A percentile compares a stretch with the other conserved stretches of the same genome.
Conservation (phyloP, 1,140 invertebrate species). For the Charaxes varanes region DNA sequence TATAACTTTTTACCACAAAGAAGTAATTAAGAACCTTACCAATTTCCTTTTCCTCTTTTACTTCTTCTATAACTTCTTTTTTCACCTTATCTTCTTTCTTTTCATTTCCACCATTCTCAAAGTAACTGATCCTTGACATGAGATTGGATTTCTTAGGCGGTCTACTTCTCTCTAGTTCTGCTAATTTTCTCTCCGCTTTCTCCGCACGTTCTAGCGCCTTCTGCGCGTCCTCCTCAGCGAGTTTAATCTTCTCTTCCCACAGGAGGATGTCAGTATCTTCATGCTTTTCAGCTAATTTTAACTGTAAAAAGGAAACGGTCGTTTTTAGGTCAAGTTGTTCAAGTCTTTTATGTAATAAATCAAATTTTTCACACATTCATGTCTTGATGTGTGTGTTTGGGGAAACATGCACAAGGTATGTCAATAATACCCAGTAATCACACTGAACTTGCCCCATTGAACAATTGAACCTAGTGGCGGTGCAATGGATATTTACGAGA, state of each 20-base stretch:
- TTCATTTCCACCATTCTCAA: constrained; percentile 46
- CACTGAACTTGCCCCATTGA: too few species aligned
- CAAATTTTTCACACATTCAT: too few species aligned
- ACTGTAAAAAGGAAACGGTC: constrained; percentile 58
- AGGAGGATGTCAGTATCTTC: constrained; percentile 80
- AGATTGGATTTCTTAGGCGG: constrained; percentile 36
- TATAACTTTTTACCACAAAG: too few species aligned
- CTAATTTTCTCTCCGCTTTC: constrained; percentile 75
- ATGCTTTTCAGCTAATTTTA: constrained; percentile 80
- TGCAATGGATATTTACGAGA: too few species aligned
- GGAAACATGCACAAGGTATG: too few species aligned
- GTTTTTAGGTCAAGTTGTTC: too few species aligned
- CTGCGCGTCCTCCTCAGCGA: constrained; percentile 79
- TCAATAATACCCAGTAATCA: too few species aligned
- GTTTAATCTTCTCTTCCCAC: constrained; percentile 80
- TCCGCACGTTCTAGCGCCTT: constrained; percentile 77
- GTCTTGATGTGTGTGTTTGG: too few species aligned
- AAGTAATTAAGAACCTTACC: constrained; percentile 25
- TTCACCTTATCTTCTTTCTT: constrained; percentile 23
- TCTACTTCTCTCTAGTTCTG: constrained; percentile 72
- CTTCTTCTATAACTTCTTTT: constrained; percentile 23
- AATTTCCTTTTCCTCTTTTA: constrained; percentile 16
- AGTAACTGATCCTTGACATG: constrained; percentile 60
- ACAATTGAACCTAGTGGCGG: too few species aligned
- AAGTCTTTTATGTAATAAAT: too few species aligned